These are phyloP conservation scores for Aldrovandia affinis DNA, from an alignment of 2,797 vertebrate genomes.

Conservation along the genomic window DNA sequence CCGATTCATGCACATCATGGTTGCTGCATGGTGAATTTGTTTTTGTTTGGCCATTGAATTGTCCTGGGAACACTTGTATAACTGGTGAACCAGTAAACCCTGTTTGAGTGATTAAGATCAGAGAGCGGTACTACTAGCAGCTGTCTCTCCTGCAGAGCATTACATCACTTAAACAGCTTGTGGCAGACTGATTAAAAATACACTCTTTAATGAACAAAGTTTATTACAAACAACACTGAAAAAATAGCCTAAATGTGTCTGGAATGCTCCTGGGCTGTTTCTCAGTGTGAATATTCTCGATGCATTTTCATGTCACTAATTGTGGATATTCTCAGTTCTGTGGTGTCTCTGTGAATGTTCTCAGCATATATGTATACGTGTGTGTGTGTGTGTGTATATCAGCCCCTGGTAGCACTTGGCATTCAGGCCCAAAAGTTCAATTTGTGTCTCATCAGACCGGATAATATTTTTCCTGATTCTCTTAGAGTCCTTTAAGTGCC, in stretches of 20 bases:
- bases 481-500: too few relatives aligned
- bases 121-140: conserved; percentile 33
- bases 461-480: too few relatives aligned
- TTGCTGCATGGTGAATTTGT: background rate
- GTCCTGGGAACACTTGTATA: conserved; percentile 28
- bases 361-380: background rate
- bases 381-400: too few relatives aligned
- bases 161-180: conserved; percentile 50
- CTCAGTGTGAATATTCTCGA: background rate
- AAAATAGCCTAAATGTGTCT: too few relatives aligned
- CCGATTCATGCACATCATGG: background rate
- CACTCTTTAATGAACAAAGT: background rate
- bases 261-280: background rate
- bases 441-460: too few relatives aligned
- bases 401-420: too few relatives aligned
- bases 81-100: conserved; percentile 40
- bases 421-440: too few relatives aligned
- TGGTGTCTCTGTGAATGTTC: background rate
- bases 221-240: background rate
- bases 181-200: conserved; percentile 18
- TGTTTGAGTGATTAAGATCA: background rate
- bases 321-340: background rate
- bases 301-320: too few relatives aligned
- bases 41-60: conserved; percentile 24
- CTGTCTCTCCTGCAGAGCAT: conserved; percentile 31